Base-by-base conservation (phyloP, 2,888 invertebrate genomes). In the Aquatica leii region DNA sequence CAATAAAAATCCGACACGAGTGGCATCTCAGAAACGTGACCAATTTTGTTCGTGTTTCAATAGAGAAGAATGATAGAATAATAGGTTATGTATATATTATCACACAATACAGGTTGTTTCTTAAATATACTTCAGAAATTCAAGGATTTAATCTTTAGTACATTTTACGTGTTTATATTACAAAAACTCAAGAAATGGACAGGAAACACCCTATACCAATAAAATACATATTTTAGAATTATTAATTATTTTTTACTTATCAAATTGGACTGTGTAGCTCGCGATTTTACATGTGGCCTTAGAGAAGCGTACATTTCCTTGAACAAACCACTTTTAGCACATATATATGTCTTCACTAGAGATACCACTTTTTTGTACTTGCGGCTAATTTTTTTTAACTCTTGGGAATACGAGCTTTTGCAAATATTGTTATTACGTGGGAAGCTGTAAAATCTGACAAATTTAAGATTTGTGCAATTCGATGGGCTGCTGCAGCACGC, bases 31-130 rank as follows among this genome's bases (percentile, higher is more conserved):
- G 37, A 37, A 37, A 37, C n/a, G 37, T 37, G 37, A 37, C n/a
- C 37, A 37, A 37, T 37, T 37, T 9, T 37, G n/a, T 5, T 37
- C n/a, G n/a, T 37, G 12, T 37, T 5, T 5, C 37, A 37, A 37
- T 37, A 12, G 37, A 5, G 37, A n/a, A n/a, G n/a, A 37, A 37
- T n/a, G 37, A 37, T 37, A 37, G 4, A 37, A 37, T 37, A 37
- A 37, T 9, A 37, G 37, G 37, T 12, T 37, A 37, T 37, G 37
- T 37, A 9, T 9, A 37, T 37, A 37, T 37, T 37, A 37, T 37
- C 37, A 37, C 37, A 37, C 37, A 37, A 37, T 37, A 37, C 37
- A 37, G 37, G 37, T 37, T 37, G 37, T 37, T n/a, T 37, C 37
- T 37, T 37, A 11, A 37, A 9, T 37, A 37, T n/a, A 9, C 11